A percentile compares a stretch with the other conserved stretches of the same genome.
Evolutionary conservation across 2,888 invertebrate genomes (phyloP).

Genomic region (Cloeon dipterum): DNA sequence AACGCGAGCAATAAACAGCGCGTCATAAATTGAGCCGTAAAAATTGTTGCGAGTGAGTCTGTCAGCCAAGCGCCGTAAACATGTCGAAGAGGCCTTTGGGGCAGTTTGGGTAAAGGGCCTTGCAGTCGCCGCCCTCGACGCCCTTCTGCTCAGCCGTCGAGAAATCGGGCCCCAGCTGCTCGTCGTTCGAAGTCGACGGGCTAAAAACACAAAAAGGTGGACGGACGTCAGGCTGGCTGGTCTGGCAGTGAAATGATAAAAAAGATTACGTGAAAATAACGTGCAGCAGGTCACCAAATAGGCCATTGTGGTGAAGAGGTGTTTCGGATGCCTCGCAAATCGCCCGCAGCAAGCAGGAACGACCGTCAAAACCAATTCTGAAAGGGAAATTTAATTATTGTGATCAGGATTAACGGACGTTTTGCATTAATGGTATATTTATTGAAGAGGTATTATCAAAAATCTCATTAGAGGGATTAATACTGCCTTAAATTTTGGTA

Average conservation of each 20-base stretch:
- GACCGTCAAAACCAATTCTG: conserved; percentile 9
- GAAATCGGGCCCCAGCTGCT: conserved; percentile 1
- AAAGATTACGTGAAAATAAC: conserved; percentile 47
- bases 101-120: conserved; percentile 1
- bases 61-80: neutral
- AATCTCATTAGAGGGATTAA: too few species aligned
- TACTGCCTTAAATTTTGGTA: too few species aligned
- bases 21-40: too few species aligned
- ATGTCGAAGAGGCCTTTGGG: conserved; percentile 3
- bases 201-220: neutral
- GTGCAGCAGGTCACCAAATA: conserved; percentile 40
- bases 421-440: too few species aligned
- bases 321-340: conserved; percentile 41
- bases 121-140: conserved; percentile 1
- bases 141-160: conserved; percentile 1
- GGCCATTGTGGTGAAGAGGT: conserved; percentile 30
- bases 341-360: conserved; percentile 25
- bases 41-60: neutral
- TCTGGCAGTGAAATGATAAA: too few species aligned
- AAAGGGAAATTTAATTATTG: conserved; percentile 12
- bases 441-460: too few species aligned
- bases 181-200: conserved; percentile 2
- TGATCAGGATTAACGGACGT: too few species aligned
- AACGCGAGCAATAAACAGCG: too few species aligned
- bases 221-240: too few species aligned